A percentile compares a stretch with the other conserved stretches of the same genome.
phyloP scores from a whole-genome alignment of 1,140 invertebrate genomes.

The Diorhabda elongata region DNA sequence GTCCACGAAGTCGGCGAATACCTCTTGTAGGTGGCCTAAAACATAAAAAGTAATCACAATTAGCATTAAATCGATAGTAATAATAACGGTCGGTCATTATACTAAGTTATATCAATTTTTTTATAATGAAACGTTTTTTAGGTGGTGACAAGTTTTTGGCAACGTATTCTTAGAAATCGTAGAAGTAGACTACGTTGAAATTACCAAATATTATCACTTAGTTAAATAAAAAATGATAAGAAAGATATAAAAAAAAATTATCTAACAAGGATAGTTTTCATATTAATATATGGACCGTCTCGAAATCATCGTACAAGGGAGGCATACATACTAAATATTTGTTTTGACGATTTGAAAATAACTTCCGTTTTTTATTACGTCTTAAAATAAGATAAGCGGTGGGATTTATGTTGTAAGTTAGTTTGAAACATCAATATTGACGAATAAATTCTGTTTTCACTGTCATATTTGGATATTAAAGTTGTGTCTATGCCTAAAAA shows the following conservation, averaged over 20 bases:
- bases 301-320: too few relatives aligned
- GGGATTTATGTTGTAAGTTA: too few relatives aligned
- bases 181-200: neutral
- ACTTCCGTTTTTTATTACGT: too few relatives aligned
- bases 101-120: too few relatives aligned
- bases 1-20: slow-evolving; percentile 18
- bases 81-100: neutral
- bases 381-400: too few relatives aligned
- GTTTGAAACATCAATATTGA: too few relatives aligned
- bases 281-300: neutral
- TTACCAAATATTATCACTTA: slow-evolving; percentile 4
- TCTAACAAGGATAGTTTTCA: neutral
- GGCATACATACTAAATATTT: too few relatives aligned
- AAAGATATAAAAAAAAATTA: slow-evolving; percentile 9
- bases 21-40: slow-evolving; percentile 12
- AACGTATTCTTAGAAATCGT: neutral
- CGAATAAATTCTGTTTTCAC: too few relatives aligned
- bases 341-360: too few relatives aligned
- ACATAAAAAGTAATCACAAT: slow-evolving; percentile 13
- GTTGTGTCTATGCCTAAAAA: too few relatives aligned
- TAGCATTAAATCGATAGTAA: neutral
- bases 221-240: slow-evolving; percentile 11
- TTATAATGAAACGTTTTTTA: too few relatives aligned
- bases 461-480: too few relatives aligned
- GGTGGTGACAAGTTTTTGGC: neutral